Evolutionary conservation across 2,888 invertebrate species (phyloP).

Genomic region (Spicauda simplicius): DNA sequence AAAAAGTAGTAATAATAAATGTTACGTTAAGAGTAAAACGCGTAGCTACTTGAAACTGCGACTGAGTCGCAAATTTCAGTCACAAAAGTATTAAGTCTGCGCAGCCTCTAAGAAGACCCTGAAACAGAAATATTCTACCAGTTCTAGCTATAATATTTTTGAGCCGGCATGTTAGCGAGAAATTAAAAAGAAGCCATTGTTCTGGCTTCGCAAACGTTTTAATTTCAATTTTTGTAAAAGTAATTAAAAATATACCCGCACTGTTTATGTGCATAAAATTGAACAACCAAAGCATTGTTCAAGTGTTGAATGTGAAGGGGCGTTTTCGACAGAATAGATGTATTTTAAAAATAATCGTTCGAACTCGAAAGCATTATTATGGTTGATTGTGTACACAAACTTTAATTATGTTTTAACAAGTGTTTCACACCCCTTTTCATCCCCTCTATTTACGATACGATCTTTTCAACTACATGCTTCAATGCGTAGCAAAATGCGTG

Average conservation of each 20-base stretch:
- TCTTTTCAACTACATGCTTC: no score
- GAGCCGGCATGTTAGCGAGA: slow-evolving; percentile 18
- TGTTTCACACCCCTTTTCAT: no score
- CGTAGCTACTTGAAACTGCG: no score
- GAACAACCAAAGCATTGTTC: slow-evolving; percentile 13
- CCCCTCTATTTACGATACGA: no score
- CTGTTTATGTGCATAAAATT: slow-evolving; percentile 25
- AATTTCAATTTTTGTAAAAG: slow-evolving; percentile 27
- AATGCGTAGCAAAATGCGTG: no score
- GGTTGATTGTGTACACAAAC: no score
- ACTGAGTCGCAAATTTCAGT: no score
- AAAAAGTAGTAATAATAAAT: no score
- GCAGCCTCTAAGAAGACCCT: slow-evolving; percentile 6
- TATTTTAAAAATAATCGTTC: not conserved
- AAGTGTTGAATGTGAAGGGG: slow-evolving; percentile 12
- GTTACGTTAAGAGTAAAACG: no score
- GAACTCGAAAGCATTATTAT: no score
- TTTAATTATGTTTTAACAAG: no score
- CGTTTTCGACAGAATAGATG: slow-evolving; percentile 20
- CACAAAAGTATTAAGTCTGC: not conserved
- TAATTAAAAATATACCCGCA: slow-evolving; percentile 27
- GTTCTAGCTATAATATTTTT: slow-evolving; percentile 17
- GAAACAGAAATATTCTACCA: slow-evolving; percentile 14
- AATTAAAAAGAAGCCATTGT: slow-evolving; percentile 25
- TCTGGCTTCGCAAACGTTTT: slow-evolving; percentile 18